Percentiles rank a stretch among this genome's conserved stretches.
These are phyloP conservation scores for Arctocebus calabarensis DNA, from an alignment of 2,797 vertebrate species.

Conservation along the genomic window DNA sequence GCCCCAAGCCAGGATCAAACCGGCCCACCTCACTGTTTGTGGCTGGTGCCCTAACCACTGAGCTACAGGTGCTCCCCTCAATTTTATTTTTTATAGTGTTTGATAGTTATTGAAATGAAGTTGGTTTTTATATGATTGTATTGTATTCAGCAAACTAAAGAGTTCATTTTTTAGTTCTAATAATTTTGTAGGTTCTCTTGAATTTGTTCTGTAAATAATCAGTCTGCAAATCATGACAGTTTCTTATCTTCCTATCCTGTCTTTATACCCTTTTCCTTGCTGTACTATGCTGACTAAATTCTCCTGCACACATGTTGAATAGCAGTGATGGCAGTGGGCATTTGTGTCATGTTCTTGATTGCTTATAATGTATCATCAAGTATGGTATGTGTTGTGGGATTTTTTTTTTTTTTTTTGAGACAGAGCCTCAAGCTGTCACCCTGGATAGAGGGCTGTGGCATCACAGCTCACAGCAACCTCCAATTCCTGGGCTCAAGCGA, in stretches of 20 bases:
- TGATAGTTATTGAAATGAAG: constrained; percentile 18
- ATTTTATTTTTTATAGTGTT: constrained; percentile 25
- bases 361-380: not conserved
- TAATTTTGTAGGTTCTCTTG: constrained; percentile 21
- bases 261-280: constrained; percentile 24
- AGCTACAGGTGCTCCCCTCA: not conserved
- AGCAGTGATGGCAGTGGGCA: not conserved
- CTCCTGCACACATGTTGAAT: not conserved
- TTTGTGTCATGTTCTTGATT: constrained; percentile 21
- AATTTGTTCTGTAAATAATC: constrained; percentile 42
- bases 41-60: too few species aligned
- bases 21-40: too few species aligned
- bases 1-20: too few species aligned
- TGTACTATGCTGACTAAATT: constrained; percentile 21
- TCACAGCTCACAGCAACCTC: too few species aligned
- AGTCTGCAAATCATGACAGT: not conserved
- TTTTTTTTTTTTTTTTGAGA: not conserved
- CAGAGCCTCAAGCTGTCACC: too few species aligned
- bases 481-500: too few species aligned
- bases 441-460: too few species aligned
- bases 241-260: not conserved
- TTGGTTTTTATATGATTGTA: not conserved
- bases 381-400: not conserved
- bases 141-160: constrained; percentile 2
- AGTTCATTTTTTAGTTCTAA: not conserved